phyloP scores from a whole-genome alignment of 1,140 invertebrate species.

The Cardiocondyla obscurior region DNA sequence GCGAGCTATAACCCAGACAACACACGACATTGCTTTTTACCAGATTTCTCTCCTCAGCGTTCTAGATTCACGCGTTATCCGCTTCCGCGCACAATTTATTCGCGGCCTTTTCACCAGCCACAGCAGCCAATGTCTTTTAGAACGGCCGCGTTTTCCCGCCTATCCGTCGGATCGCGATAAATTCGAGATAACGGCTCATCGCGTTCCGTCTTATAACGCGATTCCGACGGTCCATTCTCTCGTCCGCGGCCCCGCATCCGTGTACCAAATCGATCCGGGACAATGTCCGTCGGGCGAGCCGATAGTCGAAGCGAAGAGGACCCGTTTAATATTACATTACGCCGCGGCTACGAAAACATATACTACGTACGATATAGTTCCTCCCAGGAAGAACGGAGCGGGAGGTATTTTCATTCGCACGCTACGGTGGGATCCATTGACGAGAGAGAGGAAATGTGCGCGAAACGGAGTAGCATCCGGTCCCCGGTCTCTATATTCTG shows the following conservation, averaged over 20 bases:
- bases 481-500: constrained; percentile 57
- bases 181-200: constrained; percentile 59
- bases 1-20: constrained; percentile 48
- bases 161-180: constrained; percentile 53
- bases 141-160: background rate
- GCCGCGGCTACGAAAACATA: constrained; percentile 35
- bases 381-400: background rate
- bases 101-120: constrained; percentile 42
- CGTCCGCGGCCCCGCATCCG: constrained; percentile 14
- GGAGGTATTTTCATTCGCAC: constrained; percentile 26
- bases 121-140: constrained; percentile 39
- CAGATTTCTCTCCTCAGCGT: constrained; percentile 50
- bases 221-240: background rate
- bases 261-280: constrained; percentile 14
- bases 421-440: constrained; percentile 6
- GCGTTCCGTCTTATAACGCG: constrained; percentile 24
- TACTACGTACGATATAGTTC: constrained; percentile 4
- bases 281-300: constrained; percentile 1
- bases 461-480: constrained; percentile 25
- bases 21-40: constrained; percentile 56
- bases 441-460: constrained; percentile 32
- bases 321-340: constrained; percentile 59
- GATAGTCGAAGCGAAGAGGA: background rate
- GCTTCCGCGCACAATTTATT: constrained; percentile 47
- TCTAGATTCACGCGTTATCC: constrained; percentile 52